phyloP scores from a whole-genome alignment of 2,797 vertebrate species.

The Sarcophilus harrisii region DNA sequence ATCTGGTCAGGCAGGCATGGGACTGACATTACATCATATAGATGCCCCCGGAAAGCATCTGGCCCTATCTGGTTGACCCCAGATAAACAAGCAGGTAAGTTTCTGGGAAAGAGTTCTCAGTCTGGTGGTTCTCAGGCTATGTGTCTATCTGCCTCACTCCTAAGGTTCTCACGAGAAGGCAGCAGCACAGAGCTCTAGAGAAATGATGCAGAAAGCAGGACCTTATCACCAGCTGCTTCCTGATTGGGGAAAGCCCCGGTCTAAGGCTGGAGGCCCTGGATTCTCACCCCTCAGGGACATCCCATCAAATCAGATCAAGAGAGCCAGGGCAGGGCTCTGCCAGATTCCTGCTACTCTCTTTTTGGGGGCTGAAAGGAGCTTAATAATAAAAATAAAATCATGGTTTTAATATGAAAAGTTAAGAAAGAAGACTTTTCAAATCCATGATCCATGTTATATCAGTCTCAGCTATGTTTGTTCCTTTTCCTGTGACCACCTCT shows the following conservation, averaged over 20 bases:
- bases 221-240: neutral
- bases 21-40: neutral
- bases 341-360: neutral
- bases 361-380: neutral
- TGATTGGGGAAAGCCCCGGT: neutral
- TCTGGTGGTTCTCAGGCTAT: neutral
- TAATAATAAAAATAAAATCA: neutral
- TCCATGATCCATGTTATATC: neutral
- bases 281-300: neutral
- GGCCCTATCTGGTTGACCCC: conserved; percentile 7
- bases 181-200: neutral
- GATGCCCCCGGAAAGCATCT: neutral
- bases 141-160: neutral
- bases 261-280: neutral
- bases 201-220: neutral
- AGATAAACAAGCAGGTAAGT: conserved; percentile 33
- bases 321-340: neutral
- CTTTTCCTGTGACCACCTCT: neutral
- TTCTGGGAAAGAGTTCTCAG: conserved; percentile 37
- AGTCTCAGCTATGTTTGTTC: neutral
- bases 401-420: neutral
- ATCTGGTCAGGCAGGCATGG: neutral
- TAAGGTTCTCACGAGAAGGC: neutral
- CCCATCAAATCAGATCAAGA: too few species aligned
- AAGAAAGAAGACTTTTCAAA: neutral